Evolutionary conservation across 1,140 invertebrate species (phyloP).

Genomic region (Myzus persicae): DNA sequence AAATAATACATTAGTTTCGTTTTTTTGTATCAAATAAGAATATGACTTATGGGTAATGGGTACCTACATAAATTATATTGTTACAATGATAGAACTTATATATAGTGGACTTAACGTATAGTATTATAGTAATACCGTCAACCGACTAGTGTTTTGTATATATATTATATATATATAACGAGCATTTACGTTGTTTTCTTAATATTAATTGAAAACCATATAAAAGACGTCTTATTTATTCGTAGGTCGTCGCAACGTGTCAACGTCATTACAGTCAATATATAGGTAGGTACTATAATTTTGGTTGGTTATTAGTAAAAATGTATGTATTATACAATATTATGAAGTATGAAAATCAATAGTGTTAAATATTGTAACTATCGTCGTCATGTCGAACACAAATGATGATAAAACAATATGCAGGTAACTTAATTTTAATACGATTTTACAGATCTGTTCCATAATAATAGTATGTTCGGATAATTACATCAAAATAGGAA

Average conservation of each 20-base stretch:
- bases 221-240: conserved; percentile 7
- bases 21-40: background rate
- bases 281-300: background rate
- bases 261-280: background rate
- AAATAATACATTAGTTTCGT: background rate
- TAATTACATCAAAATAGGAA: background rate
- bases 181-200: conserved; percentile 1
- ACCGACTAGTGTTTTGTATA: background rate
- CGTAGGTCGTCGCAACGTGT: background rate
- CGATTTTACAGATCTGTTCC: background rate
- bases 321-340: conserved; percentile 7
- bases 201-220: conserved; percentile 4
- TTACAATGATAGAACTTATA: conserved; percentile 2
- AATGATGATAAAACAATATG: background rate
- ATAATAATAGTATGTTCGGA: background rate
- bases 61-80: conserved; percentile 14
- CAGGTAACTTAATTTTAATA: background rate
- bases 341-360: background rate
- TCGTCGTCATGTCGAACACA: background rate
- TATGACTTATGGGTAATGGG: background rate
- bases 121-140: background rate
- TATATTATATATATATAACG: background rate
- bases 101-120: background rate
- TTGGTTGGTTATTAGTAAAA: conserved; percentile 5
- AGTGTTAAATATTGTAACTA: background rate